Evolutionary conservation across 1,140 invertebrate genomes (phyloP).

Genomic region (Odontomachus brunneus): DNA sequence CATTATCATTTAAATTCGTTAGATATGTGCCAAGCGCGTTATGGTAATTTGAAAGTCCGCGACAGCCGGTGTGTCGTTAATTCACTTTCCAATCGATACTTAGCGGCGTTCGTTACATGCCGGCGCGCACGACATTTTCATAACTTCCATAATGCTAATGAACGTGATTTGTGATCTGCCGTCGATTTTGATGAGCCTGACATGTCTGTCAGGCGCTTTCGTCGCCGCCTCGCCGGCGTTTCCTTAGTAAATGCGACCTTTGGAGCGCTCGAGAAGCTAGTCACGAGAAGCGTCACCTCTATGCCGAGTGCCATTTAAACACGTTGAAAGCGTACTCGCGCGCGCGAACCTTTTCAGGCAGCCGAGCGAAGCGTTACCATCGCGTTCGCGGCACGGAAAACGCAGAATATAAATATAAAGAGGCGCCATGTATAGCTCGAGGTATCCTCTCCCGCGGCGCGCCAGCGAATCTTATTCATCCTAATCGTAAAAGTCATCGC

Average conservation of each 20-base stretch:
- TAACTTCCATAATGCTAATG: neutral
- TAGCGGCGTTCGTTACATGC: neutral
- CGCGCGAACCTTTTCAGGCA: slow-evolving; percentile 34
- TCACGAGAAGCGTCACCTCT: slow-evolving; percentile 58
- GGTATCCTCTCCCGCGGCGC: slow-evolving; percentile 1
- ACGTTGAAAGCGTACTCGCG: slow-evolving; percentile 62
- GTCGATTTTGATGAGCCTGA: slow-evolving; percentile 60
- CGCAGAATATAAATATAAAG: slow-evolving; percentile 28
- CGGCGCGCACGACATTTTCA: too few relatives aligned
- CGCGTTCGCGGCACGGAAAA: slow-evolving; percentile 48
- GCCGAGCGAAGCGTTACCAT: slow-evolving; percentile 12
- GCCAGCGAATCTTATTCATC: slow-evolving; percentile 27
- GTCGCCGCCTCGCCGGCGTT: neutral
- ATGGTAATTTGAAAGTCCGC: slow-evolving; percentile 11
- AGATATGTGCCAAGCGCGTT: neutral
- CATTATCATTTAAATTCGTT: neutral
- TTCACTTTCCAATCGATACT: slow-evolving; percentile 18
- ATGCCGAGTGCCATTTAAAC: slow-evolving; percentile 48
- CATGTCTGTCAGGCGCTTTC: slow-evolving; percentile 7
- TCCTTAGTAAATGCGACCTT: slow-evolving; percentile 60
- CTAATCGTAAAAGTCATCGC: slow-evolving; percentile 63
- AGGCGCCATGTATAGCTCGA: slow-evolving; percentile 15
- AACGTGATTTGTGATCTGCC: neutral
- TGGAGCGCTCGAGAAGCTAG: slow-evolving; percentile 53
- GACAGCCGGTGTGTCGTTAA: neutral